Conservation (phyloP, 2,888 invertebrate genomes). For the Andrena minutula region DNA sequence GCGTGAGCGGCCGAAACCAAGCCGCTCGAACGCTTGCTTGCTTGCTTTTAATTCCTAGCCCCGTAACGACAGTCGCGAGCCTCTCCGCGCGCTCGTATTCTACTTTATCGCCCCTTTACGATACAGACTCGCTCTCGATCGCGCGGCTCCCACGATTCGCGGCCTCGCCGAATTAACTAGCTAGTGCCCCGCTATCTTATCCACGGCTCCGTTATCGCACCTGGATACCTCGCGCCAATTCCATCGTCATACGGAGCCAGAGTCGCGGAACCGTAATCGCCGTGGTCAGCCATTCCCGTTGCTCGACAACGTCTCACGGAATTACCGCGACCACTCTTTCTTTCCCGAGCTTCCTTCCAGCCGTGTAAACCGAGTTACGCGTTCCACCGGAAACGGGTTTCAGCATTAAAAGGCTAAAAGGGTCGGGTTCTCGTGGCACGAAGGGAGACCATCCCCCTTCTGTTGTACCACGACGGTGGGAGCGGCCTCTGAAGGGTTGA, state of each 20-base stretch:
- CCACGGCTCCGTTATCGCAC: neutral
- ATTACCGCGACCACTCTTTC: neutral
- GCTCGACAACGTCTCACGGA: no score
- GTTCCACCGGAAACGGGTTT: constrained; percentile 17
- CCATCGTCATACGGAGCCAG: neutral
- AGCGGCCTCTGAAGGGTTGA: constrained; percentile 20
- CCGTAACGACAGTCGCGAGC: constrained; percentile 35
- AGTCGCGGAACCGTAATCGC: no score
- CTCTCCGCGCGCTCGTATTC: constrained; percentile 27
- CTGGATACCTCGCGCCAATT: neutral
- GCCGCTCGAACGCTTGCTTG: constrained; percentile 43
- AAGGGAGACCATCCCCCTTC: neutral
- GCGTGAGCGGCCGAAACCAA: constrained; percentile 30
- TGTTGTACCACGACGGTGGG: neutral
- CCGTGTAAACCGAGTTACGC: constrained; percentile 4
- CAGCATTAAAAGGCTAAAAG: constrained; percentile 36
- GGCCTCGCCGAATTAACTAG: constrained; percentile 15
- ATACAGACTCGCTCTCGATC: constrained; percentile 9
- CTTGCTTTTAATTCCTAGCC: constrained; percentile 51
- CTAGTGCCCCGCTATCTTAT: constrained; percentile 1
- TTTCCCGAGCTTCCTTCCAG: neutral
- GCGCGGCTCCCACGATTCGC: neutral
- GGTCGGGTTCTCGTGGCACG: neutral
- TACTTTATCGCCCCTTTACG: constrained; percentile 11
- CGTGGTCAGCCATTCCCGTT: no score